These are phyloP conservation scores for Condylura cristata DNA, from an alignment of 2,113 vertebrate species.

Conservation along the genomic window DNA sequence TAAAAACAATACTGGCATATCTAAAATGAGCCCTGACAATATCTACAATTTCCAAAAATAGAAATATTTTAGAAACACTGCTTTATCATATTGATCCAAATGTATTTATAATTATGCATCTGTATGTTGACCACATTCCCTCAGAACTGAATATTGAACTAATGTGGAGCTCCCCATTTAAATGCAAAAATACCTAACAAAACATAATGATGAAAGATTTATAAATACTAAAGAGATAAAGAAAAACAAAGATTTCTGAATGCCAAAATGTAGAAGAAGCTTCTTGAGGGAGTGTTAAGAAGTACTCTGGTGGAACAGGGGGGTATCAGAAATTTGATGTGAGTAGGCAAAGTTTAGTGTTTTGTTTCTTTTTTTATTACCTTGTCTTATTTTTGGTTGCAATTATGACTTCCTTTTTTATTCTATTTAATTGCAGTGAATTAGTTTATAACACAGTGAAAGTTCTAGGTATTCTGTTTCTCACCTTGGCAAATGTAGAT, in stretches of 20 bases:
- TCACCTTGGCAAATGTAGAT: too few relatives aligned
- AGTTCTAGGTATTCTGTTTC: too few relatives aligned
- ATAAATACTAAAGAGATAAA: not conserved
- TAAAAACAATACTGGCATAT: not conserved
- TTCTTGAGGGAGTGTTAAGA: not conserved
- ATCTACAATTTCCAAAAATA: not conserved
- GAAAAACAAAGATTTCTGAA: not conserved
- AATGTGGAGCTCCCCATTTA: not conserved
- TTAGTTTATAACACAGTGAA: too few relatives aligned
- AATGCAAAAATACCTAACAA: not conserved
- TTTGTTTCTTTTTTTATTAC: too few relatives aligned
- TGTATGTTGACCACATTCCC: not conserved
- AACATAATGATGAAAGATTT: not conserved
- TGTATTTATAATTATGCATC: not conserved
- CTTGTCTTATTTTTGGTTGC: too few relatives aligned
- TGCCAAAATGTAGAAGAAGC: not conserved
- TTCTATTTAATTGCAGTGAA: too few relatives aligned
- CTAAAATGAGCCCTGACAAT: not conserved
- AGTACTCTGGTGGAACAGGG: not conserved
- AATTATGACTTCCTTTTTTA: too few relatives aligned
- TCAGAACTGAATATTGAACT: not conserved
- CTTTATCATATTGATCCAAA: not conserved
- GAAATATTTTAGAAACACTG: not conserved
- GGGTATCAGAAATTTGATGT: not conserved
- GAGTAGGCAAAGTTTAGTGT: not conserved